Percentiles rank a stretch among this genome's conserved stretches.
phyloP scores from a whole-genome alignment of 2,113 vertebrate species.

The Syngnathus typhle region DNA sequence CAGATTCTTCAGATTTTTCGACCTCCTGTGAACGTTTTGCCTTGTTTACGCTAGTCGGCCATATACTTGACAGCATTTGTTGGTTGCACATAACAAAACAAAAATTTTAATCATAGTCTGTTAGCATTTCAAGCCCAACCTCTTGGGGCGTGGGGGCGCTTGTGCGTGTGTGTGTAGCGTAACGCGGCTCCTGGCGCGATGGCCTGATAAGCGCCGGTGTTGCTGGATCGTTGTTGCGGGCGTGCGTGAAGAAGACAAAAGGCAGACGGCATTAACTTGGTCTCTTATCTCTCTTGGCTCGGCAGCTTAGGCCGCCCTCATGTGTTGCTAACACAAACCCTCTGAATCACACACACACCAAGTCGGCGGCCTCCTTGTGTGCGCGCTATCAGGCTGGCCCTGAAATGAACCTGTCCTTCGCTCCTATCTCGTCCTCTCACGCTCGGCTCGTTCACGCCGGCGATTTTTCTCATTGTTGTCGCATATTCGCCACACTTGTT shows the following conservation, averaged over 20 bases:
- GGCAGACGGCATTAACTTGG: constrained; percentile 60
- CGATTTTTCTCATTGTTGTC: constrained; percentile 35
- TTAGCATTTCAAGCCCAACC: neutral
- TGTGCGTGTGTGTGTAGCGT: constrained; percentile 5
- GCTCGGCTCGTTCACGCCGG: constrained; percentile 35
- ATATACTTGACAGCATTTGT: too few relatives aligned
- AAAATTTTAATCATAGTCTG: neutral
- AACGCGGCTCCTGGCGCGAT: constrained; percentile 33
- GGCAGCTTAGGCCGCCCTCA: constrained; percentile 40
- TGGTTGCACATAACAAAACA: too few relatives aligned
- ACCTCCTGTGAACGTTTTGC: too few relatives aligned
- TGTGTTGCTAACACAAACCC: constrained; percentile 35
- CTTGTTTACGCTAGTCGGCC: too few relatives aligned
- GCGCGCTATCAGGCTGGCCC: constrained; percentile 40
- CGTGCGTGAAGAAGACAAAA: constrained; percentile 66
- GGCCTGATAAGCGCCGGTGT: constrained; percentile 53
- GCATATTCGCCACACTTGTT: constrained; percentile 36
- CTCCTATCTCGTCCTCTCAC: constrained; percentile 32
- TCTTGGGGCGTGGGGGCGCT: too few relatives aligned
- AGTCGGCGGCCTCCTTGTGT: constrained; percentile 13
- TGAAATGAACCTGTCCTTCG: constrained; percentile 52
- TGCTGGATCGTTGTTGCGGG: constrained; percentile 52
- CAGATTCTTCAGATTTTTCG: too few relatives aligned
- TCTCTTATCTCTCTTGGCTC: constrained; percentile 57
- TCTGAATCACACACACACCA: constrained; percentile 10